phyloP scores from a whole-genome alignment of 2,888 invertebrate species.

The Dryomyza anilis region DNA sequence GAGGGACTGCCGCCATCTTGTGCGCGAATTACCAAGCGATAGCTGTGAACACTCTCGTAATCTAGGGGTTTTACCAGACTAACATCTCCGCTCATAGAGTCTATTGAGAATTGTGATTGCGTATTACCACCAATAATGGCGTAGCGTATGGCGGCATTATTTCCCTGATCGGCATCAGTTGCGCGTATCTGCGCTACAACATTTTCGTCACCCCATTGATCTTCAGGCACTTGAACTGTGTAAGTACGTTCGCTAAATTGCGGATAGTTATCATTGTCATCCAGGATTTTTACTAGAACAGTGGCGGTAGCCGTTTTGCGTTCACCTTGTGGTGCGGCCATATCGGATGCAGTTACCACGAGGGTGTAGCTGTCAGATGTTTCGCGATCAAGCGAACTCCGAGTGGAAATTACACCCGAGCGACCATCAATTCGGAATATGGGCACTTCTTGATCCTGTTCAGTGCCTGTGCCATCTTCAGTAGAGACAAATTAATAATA shows the following conservation, averaged over 20 bases:
- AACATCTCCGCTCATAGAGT: slow-evolving; percentile 89
- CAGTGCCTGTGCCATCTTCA: slow-evolving; percentile 63
- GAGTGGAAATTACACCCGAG: slow-evolving; percentile 85
- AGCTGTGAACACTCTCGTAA: slow-evolving; percentile 84
- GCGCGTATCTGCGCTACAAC: slow-evolving; percentile 84
- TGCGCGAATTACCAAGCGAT: slow-evolving; percentile 88
- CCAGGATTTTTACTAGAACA: slow-evolving; percentile 79
- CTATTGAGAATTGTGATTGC: slow-evolving; percentile 91
- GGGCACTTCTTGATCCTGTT: slow-evolving; percentile 72
- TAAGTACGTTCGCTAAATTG: slow-evolving; percentile 91
- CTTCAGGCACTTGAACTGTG: slow-evolving; percentile 85
- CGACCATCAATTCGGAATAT: slow-evolving; percentile 86
- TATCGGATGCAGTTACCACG: slow-evolving; percentile 83
- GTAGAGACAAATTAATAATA: not conserved
- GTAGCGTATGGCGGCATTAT: slow-evolving; percentile 91
- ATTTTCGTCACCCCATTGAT: slow-evolving; percentile 83
- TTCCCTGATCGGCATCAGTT: slow-evolving; percentile 88
- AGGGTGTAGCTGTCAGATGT: slow-evolving; percentile 82
- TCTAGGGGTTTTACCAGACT: slow-evolving; percentile 85
- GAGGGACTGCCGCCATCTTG: slow-evolving; percentile 96
- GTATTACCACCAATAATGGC: slow-evolving; percentile 95
- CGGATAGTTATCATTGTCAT: slow-evolving; percentile 93
- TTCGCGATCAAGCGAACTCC: slow-evolving; percentile 85
- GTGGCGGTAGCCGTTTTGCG: slow-evolving; percentile 82
- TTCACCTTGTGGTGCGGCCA: slow-evolving; percentile 78